Evolutionary conservation across 2,888 invertebrate genomes (phyloP).

Genomic region (Mythimna pallens): DNA sequence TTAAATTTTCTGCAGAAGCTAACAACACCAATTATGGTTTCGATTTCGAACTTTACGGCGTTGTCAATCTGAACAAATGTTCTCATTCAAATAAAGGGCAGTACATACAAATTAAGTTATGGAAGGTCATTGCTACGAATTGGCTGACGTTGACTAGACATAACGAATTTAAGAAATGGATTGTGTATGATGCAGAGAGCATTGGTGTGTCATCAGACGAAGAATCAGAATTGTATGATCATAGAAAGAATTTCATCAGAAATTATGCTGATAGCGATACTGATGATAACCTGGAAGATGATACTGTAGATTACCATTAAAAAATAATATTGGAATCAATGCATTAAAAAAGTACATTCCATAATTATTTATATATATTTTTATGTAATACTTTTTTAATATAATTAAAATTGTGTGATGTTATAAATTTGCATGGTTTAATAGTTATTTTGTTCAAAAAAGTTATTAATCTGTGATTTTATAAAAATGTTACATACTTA

Average conservation of each 20-base stretch:
- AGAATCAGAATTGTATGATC: conserved; percentile 65
- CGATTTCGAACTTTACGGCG: conserved; percentile 82
- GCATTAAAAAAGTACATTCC: background rate
- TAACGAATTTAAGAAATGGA: conserved; percentile 77
- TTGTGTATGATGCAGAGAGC: conserved; percentile 80
- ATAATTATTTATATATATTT: background rate
- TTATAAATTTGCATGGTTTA: background rate
- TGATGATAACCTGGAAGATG: conserved; percentile 71
- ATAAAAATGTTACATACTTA: background rate
- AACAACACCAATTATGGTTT: conserved; percentile 79
- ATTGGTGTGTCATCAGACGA: conserved; percentile 81
- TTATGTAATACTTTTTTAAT: background rate
- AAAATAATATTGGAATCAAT: too few relatives aligned
- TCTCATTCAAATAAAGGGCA: conserved; percentile 80
- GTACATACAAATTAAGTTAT: conserved; percentile 79
- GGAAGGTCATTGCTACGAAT: conserved; percentile 75
- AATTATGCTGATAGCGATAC: conserved; percentile 68
- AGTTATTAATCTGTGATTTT: background rate
- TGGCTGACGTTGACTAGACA: conserved; percentile 80
- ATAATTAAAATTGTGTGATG: background rate
- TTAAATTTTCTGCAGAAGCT: conserved; percentile 74
- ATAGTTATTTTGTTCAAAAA: background rate
- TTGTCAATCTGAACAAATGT: conserved; percentile 71
- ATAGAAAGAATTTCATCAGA: conserved; percentile 64
- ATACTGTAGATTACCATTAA: conserved; percentile 30